phyloP scores from a whole-genome alignment of 2,797 vertebrate species.

The Falco rusticolus region DNA sequence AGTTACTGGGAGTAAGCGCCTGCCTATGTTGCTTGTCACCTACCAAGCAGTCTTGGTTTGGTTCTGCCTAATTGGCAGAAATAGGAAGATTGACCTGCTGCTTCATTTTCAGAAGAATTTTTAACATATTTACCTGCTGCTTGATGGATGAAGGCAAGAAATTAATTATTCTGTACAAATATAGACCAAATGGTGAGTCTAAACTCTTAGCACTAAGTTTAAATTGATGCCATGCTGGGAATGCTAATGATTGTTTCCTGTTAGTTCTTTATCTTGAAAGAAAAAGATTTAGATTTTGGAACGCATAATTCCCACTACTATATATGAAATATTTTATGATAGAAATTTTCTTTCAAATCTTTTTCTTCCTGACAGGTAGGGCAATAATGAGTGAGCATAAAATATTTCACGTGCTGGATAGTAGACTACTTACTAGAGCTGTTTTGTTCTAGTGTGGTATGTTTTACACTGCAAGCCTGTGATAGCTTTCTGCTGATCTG shows the following conservation, averaged over 20 bases:
- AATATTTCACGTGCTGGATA: not conserved
- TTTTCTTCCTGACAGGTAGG: slow-evolving; percentile 14
- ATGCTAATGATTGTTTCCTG: not conserved
- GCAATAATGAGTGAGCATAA: not conserved
- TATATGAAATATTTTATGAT: slow-evolving; percentile 18
- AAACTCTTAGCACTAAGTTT: not conserved
- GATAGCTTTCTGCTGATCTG: not conserved
- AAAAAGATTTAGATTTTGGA: not conserved
- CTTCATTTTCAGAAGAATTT: not conserved
- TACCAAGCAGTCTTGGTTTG: not conserved
- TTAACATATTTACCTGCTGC: not conserved
- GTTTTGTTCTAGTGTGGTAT: not conserved
- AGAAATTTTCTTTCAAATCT: slow-evolving; percentile 22
- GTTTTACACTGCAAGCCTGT: not conserved
- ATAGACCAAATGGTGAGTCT: not conserved
- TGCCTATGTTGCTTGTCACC: not conserved
- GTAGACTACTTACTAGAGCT: not conserved
- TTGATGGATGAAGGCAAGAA: not conserved
- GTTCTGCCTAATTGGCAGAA: not conserved
- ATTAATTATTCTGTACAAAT: not conserved
- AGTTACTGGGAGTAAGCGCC: not conserved
- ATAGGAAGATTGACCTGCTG: not conserved
- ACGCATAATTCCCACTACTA: slow-evolving; percentile 6
- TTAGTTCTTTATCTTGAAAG: not conserved
- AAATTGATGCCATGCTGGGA: not conserved